These are phyloP conservation scores for Ormyrus thymus DNA, from an alignment of 2,888 invertebrate species.

Conservation along the genomic window DNA sequence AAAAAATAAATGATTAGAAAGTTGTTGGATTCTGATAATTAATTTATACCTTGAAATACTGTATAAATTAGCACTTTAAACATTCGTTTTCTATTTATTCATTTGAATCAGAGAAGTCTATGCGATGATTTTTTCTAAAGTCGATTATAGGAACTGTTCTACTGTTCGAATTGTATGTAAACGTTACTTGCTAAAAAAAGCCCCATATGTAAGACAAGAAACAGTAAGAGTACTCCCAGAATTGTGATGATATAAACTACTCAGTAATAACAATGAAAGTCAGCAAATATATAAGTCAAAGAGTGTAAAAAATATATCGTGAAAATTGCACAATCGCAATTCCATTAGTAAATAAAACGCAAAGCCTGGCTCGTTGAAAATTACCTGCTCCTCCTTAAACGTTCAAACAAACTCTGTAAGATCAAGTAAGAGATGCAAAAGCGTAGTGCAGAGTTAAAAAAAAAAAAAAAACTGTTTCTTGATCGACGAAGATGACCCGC, in stretches of 20 bases:
- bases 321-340: constrained; percentile 43
- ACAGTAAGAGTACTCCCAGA: constrained; percentile 4
- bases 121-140: too few relatives aligned
- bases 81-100: too few relatives aligned
- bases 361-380: constrained; percentile 49
- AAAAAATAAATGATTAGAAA: neutral
- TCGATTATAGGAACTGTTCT: too few relatives aligned
- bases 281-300: constrained; percentile 46
- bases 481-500: constrained; percentile 1
- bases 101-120: neutral
- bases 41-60: too few relatives aligned
- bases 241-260: constrained; percentile 53
- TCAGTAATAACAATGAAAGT: constrained; percentile 53
- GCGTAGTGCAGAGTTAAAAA: neutral
- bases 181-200: neutral
- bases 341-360: constrained; percentile 52
- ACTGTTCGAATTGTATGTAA: neutral
- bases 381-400: constrained; percentile 39
- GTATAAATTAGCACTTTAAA: too few relatives aligned
- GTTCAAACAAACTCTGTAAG: neutral
- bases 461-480: constrained; percentile 17
- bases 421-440: neutral
- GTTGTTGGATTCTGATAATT: neutral
- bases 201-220: neutral
- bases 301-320: constrained; percentile 12